Percentiles rank a stretch among this genome's conserved stretches.
These are phyloP conservation scores for Arrhopalites spinosus DNA, from an alignment of 2,888 invertebrate genomes.

Conservation along the genomic window DNA sequence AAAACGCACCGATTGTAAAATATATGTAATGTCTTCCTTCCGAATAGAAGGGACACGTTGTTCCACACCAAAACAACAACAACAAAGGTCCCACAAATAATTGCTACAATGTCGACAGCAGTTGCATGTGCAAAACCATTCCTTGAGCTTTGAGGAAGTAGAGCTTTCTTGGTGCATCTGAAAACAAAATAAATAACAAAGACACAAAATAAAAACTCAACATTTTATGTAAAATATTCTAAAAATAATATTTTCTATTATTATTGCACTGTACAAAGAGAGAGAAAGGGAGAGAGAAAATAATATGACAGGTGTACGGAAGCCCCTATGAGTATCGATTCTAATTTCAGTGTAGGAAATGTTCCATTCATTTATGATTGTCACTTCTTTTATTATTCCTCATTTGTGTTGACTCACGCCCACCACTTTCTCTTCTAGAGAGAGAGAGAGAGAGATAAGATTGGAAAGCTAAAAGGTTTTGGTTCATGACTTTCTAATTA, in stretches of 20 bases:
- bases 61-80: conserved; percentile 37
- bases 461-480: too few relatives aligned
- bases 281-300: background rate
- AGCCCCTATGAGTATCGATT: background rate
- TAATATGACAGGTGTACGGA: conserved; percentile 1
- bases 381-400: background rate
- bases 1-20: conserved; percentile 45
- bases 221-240: background rate
- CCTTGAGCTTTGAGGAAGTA: conserved; percentile 41
- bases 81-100: conserved; percentile 45
- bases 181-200: background rate
- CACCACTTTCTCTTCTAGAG: too few relatives aligned
- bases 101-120: conserved; percentile 46
- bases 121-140: conserved; percentile 45
- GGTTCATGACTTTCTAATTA: too few relatives aligned
- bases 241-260: background rate
- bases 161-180: conserved; percentile 39
- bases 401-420: too few relatives aligned
- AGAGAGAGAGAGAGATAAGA: too few relatives aligned
- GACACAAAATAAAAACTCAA: background rate
- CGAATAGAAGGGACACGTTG: conserved; percentile 36
- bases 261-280: too few relatives aligned
- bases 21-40: conserved; percentile 51
- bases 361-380: background rate
- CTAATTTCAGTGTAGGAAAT: background rate